Percentiles rank a stretch among this genome's conserved stretches.
Evolutionary conservation across 2,888 invertebrate genomes (phyloP).

Genomic region (Liodrosophila aerea): DNA sequence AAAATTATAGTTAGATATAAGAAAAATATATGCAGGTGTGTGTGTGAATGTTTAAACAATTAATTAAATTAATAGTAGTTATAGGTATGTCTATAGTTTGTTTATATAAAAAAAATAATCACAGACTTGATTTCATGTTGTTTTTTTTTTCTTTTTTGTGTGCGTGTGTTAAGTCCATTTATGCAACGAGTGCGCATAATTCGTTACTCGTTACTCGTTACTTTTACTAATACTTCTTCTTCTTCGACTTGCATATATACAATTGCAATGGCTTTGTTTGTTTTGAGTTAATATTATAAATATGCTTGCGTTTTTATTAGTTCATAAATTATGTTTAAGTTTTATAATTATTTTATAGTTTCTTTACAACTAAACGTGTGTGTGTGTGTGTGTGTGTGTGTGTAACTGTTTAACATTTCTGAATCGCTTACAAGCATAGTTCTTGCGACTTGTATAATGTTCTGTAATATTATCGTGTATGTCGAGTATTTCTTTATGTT

Average conservation of each 20-base stretch:
- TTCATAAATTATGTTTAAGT: constrained; percentile 40
- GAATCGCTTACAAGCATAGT: constrained; percentile 19
- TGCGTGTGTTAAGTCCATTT: no score
- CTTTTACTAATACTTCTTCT: neutral
- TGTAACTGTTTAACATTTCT: constrained; percentile 25
- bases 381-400: constrained; percentile 16
- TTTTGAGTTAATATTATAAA: constrained; percentile 27
- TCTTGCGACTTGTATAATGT: neutral
- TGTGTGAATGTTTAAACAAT: constrained; percentile 30
- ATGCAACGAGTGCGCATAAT: no score
- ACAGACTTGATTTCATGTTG: constrained; percentile 47
- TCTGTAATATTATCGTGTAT: no score
- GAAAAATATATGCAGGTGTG: constrained; percentile 34
- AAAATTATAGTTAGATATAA: constrained; percentile 34
- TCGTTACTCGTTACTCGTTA: no score
- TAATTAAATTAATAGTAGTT: constrained; percentile 19
- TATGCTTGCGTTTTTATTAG: constrained; percentile 56
- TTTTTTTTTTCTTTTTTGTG: neutral
- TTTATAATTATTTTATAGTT: constrained; percentile 13
- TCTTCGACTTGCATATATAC: neutral
- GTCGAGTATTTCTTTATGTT: no score
- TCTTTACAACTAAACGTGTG: constrained; percentile 19
- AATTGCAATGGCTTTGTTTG: neutral
- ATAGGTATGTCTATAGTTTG: no score
- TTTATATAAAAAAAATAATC: constrained; percentile 59